Base-by-base conservation (phyloP, 2,797 vertebrate species). In the Alectoris magna region DNA sequence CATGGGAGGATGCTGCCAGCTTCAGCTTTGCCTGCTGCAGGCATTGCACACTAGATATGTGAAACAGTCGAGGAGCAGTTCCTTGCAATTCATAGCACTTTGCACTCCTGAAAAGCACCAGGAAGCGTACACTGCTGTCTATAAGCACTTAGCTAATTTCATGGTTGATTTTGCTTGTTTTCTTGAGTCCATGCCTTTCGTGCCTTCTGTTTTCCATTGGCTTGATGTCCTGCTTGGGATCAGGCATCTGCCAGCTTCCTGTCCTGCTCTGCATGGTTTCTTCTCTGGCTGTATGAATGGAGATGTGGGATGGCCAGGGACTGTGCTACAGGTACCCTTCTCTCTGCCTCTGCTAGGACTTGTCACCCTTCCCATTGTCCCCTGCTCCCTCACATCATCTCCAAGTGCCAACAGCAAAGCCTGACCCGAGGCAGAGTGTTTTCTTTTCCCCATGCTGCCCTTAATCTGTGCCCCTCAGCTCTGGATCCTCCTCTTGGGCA, bases 391-490 rank as follows among this genome's bases (percentile, higher is more conserved):
- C 67, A n/a, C 90, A 53, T 81, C 2, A 0, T 27, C 59, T 60
- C 86, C 73, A 73, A 87, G 94, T 90, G 91, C 93, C 87, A 38
- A 16, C 18, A 85, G 84, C 87, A 59, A 92, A 91, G 79, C 58
- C 76, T 19, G 83, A 51, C 73, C 74, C 2, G 31, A 56, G 69
- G 43, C 68, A 46, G 75, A 36, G 1, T 1, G 7, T 36, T 51
- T 56, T 4, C 1, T 44, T 5, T 51, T 53, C 51, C 41, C 74
- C 51, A 10, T 11, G 0, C 51, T 29, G 27, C 51, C 51, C 51
- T 53, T 53, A 53, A 53, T 16, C 49, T 16, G 26, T 51, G 27
- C 26, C 8, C 26, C 51, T 29, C 27, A 53, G 51, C 29, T 27
- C 59, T 44, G 14, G 26, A 26, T 27, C 49, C 62, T 53, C 36